These are phyloP conservation scores for Chionomys nivalis DNA, from an alignment of 2,113 vertebrate species.

Conservation along the genomic window DNA sequence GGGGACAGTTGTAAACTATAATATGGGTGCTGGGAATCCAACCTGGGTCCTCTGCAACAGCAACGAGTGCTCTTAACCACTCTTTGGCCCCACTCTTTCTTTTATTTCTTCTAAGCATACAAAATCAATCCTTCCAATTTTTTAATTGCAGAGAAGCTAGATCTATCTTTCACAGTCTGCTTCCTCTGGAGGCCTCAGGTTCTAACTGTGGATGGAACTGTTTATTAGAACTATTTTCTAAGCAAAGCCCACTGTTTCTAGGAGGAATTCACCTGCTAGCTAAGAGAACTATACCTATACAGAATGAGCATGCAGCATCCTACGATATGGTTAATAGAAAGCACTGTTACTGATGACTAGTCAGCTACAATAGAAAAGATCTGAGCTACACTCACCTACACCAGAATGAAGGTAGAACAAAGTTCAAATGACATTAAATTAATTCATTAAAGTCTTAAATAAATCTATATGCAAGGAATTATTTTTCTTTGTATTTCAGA, in stretches of 20 bases:
- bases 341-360: not conserved
- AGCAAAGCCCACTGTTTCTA: not conserved
- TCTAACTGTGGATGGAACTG: not conserved
- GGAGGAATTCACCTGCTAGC: not conserved
- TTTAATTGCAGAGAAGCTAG: not conserved
- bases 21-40: not conserved
- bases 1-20: not conserved
- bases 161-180: not conserved
- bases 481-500: constrained; percentile 64
- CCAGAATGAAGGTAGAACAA: constrained; percentile 17
- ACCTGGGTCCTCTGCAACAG: not conserved
- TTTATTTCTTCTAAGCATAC: not conserved
- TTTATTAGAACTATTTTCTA: not conserved
- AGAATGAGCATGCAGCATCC: not conserved
- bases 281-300: not conserved
- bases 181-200: not conserved
- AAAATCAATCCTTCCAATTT: not conserved
- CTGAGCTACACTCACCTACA: not conserved
- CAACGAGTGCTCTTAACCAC: not conserved
- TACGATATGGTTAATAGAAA: not conserved
- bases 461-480: constrained; percentile 61
- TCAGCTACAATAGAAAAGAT: not conserved
- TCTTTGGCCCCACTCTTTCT: not conserved
- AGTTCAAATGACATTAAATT: constrained; percentile 48
- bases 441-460: constrained; percentile 59